phyloP scores from a whole-genome alignment of 2,797 vertebrate genomes.

The Chanos chanos region DNA sequence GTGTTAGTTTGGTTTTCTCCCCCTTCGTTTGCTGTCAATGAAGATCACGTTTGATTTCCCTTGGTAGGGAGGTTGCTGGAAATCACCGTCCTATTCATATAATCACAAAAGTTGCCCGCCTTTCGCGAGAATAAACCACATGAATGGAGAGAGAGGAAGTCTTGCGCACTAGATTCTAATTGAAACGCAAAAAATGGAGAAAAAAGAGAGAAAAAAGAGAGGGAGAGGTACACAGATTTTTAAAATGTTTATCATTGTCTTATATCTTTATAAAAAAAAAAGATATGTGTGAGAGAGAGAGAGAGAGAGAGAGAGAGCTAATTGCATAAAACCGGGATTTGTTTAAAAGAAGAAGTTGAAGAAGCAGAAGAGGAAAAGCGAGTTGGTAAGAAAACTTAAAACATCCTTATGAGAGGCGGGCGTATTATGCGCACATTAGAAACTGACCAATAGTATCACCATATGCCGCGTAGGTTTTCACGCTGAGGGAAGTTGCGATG shows the following conservation, averaged over 20 bases:
- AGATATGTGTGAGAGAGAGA: too few relatives aligned
- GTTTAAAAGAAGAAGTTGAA: background rate
- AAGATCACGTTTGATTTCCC: background rate
- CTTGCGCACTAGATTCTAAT: slow-evolving; percentile 51
- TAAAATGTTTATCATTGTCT: too few relatives aligned
- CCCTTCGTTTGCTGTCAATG: too few relatives aligned
- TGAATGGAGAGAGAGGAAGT: slow-evolving; percentile 69
- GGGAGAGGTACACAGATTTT: too few relatives aligned
- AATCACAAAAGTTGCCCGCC: slow-evolving; percentile 42
- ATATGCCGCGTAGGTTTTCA: too few relatives aligned
- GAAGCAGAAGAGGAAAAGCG: background rate
- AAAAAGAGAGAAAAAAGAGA: background rate
- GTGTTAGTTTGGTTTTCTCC: too few relatives aligned
- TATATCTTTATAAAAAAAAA: too few relatives aligned
- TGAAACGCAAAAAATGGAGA: slow-evolving; percentile 45
- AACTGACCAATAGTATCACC: too few relatives aligned
- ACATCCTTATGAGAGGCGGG: background rate
- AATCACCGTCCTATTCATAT: slow-evolving; percentile 40
- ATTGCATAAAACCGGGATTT: too few relatives aligned
- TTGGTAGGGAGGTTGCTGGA: slow-evolving; percentile 16
- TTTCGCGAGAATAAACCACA: slow-evolving; percentile 58
- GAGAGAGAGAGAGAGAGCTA: too few relatives aligned
- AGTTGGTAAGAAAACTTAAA: background rate
- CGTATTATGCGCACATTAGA: background rate
- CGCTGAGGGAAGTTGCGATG: too few relatives aligned